A percentile compares a stretch with the other conserved stretches of the same genome.
Conservation (phyloP, 2,797 vertebrate genomes). For the Kryptolebias ocellatus region DNA sequence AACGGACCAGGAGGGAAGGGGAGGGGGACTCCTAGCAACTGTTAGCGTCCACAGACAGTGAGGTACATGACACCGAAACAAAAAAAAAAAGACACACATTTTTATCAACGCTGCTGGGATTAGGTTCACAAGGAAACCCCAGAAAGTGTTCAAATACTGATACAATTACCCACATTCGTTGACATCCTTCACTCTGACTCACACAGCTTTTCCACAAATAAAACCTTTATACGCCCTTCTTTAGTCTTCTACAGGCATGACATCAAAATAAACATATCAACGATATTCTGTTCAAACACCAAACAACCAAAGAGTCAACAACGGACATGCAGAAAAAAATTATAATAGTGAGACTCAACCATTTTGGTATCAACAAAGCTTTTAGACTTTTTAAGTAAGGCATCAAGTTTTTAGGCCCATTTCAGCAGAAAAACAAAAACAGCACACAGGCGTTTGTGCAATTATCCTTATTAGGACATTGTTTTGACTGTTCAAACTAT, state of each 20-base stretch:
- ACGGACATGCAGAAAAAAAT: not conserved
- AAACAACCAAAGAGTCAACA: not conserved
- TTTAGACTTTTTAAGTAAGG: too few relatives aligned
- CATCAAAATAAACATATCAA: not conserved
- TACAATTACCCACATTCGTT: constrained; percentile 10
- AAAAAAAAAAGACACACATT: constrained; percentile 1
- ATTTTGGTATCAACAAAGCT: too few relatives aligned
- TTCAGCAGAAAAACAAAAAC: too few relatives aligned
- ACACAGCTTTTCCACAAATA: not conserved
- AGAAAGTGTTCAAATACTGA: constrained; percentile 51
- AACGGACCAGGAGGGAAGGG: too few relatives aligned
- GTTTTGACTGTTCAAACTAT: too few relatives aligned
- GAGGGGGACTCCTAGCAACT: constrained; percentile 35
- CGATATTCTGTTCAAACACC: not conserved
- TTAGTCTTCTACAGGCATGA: not conserved
- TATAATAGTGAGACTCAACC: too few relatives aligned
- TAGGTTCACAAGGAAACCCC: constrained; percentile 50
- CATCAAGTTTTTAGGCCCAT: too few relatives aligned
- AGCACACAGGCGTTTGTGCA: too few relatives aligned
- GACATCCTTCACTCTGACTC: constrained; percentile 5
- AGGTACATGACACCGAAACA: constrained; percentile 7
- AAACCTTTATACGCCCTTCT: not conserved
- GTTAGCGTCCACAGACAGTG: constrained; percentile 2
- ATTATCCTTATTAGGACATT: too few relatives aligned
- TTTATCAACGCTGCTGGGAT: not conserved